These are phyloP conservation scores for Notothenia coriiceps DNA, from an alignment of 2,113 vertebrate species.

Conservation along the genomic window DNA sequence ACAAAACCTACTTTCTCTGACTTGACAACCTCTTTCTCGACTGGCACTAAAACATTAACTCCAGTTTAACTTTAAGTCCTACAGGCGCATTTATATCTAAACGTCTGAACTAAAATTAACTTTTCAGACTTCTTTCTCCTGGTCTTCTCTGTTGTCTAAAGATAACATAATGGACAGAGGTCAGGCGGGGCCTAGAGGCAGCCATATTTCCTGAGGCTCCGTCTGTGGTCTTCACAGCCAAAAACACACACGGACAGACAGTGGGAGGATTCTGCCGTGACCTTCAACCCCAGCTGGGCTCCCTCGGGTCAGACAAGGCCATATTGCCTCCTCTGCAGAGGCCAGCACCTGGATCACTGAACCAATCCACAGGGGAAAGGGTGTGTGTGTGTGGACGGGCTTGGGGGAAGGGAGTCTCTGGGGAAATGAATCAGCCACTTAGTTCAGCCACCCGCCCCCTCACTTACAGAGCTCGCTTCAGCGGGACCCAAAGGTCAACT, in stretches of 20 bases:
- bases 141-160: slow-evolving; percentile 50
- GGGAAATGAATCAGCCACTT: slow-evolving; percentile 81
- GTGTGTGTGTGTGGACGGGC: slow-evolving; percentile 8
- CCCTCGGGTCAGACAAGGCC: slow-evolving; percentile 66
- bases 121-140: slow-evolving; percentile 28
- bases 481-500: slow-evolving; percentile 77
- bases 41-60: background rate
- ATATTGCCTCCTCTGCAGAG: slow-evolving; percentile 59
- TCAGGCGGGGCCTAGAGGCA: slow-evolving; percentile 41
- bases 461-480: slow-evolving; percentile 78
- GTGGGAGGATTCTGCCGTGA: slow-evolving; percentile 74
- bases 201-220: slow-evolving; percentile 72
- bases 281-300: slow-evolving; percentile 68
- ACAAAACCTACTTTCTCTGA: slow-evolving; percentile 8
- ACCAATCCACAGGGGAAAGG: slow-evolving; percentile 44
- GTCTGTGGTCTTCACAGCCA: slow-evolving; percentile 70
- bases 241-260: slow-evolving; percentile 79
- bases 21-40: background rate
- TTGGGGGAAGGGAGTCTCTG: slow-evolving; percentile 54
- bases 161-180: slow-evolving; percentile 56
- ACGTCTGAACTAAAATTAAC: slow-evolving; percentile 53
- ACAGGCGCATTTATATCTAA: background rate
- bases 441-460: slow-evolving; percentile 77
- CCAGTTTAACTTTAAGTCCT: background rate
- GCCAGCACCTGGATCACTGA: slow-evolving; percentile 75